Conservation (phyloP, 2,888 invertebrate genomes). For the Stenoptilia bipunctidactyla region DNA sequence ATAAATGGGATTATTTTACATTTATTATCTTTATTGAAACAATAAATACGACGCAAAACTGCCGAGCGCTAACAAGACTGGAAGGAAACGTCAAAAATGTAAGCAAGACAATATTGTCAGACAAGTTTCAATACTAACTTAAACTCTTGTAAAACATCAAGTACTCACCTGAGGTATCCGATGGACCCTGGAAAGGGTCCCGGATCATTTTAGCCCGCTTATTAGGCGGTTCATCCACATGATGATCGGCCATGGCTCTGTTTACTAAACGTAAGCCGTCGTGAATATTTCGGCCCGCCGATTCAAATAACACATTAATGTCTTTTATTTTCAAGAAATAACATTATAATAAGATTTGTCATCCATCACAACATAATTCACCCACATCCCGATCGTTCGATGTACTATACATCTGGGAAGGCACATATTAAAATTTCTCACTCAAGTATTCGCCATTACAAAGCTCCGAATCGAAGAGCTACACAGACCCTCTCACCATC, state of each 20-base stretch:
- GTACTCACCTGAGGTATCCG: slow-evolving; percentile 83
- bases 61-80: slow-evolving; percentile 58
- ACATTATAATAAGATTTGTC: slow-evolving; percentile 69
- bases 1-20: no score
- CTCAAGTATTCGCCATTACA: slow-evolving; percentile 87
- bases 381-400: slow-evolving; percentile 78
- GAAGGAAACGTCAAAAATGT: slow-evolving; percentile 59
- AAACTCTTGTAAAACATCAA: slow-evolving; percentile 46
- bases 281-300: slow-evolving; percentile 72
- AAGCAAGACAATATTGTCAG: slow-evolving; percentile 59
- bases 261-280: slow-evolving; percentile 78
- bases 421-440: slow-evolving; percentile 79
- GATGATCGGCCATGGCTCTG: slow-evolving; percentile 93
- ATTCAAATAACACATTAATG: slow-evolving; percentile 69
- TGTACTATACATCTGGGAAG: slow-evolving; percentile 80
- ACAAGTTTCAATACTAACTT: slow-evolving; percentile 42
- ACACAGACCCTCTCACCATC: slow-evolving; percentile 81
- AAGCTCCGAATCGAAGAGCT: slow-evolving; percentile 78
- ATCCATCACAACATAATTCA: slow-evolving; percentile 69
- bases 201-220: slow-evolving; percentile 94
- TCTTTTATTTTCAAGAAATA: slow-evolving; percentile 66
- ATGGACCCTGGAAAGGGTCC: slow-evolving; percentile 85
- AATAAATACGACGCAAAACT: slow-evolving; percentile 66
- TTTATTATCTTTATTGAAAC: slow-evolving; percentile 7
- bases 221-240: slow-evolving; percentile 94